Evolutionary conservation across 2,113 vertebrate species (phyloP).

Genomic region (Callorhinus ursinus): DNA sequence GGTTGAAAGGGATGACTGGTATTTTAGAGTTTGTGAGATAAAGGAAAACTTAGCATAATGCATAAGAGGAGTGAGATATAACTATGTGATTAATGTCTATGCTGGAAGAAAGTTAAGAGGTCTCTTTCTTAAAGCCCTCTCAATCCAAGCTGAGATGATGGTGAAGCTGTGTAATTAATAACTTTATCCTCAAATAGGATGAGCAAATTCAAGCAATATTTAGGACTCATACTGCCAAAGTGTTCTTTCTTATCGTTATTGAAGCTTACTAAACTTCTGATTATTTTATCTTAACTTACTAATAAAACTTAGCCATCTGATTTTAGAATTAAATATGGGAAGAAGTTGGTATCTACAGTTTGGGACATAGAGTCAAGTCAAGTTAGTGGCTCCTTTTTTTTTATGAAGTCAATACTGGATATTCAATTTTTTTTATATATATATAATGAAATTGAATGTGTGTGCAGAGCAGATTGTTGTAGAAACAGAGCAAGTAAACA

Average conservation of each 20-base stretch:
- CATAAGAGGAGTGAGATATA: not conserved
- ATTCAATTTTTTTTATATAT: not conserved
- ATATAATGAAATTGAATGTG: not conserved
- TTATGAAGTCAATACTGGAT: not conserved
- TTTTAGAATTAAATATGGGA: conserved; percentile 14
- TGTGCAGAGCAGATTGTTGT: not conserved
- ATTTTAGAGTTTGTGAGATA: conserved; percentile 22
- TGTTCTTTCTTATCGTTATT: not conserved
- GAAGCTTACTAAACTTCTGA: not conserved
- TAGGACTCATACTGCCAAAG: not conserved
- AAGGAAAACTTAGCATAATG: not conserved
- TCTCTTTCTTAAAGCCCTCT: not conserved
- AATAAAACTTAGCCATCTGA: not conserved
- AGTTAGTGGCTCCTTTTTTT: not conserved
- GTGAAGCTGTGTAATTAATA: conserved; percentile 12
- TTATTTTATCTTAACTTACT: conserved; percentile 12
- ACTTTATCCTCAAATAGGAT: conserved; percentile 6
- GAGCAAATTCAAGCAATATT: not conserved
- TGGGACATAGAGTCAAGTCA: not conserved
- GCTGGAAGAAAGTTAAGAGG: not conserved
- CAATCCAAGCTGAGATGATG: conserved; percentile 8
- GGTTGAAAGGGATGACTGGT: conserved; percentile 20
- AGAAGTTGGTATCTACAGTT: not conserved
- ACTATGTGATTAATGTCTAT: not conserved
- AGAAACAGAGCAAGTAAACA: not conserved